Percentiles rank a stretch among this genome's conserved stretches.
These are phyloP conservation scores for Protophormia terraenovae DNA, from an alignment of 2,888 invertebrate species.

Conservation along the genomic window DNA sequence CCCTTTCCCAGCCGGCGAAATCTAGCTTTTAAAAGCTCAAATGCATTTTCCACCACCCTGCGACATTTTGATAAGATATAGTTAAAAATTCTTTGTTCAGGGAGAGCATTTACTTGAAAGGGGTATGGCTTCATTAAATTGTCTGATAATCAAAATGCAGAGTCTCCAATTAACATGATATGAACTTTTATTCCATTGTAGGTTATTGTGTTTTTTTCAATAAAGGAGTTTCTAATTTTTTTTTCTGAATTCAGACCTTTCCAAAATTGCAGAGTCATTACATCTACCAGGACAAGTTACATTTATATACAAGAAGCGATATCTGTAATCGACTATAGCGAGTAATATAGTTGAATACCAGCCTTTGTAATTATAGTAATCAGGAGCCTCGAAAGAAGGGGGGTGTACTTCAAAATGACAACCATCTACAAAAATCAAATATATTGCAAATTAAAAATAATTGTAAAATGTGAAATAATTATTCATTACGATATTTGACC, in stretches of 20 bases:
- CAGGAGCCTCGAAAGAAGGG: not conserved
- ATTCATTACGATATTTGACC: no score
- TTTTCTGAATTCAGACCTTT: not conserved
- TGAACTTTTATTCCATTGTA: no score
- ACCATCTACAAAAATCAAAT: constrained; percentile 12
- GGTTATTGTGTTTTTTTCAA: not conserved
- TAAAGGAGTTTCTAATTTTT: not conserved
- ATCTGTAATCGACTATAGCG: not conserved
- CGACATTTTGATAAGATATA: constrained; percentile 10
- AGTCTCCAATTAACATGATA: constrained; percentile 32
- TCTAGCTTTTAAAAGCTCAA: not conserved
- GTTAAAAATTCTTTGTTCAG: constrained; percentile 1
- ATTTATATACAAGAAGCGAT: not conserved
- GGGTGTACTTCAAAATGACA: constrained; percentile 43
- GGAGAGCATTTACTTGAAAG: not conserved
- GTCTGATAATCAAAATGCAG: constrained; percentile 20
- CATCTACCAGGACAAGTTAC: not conserved
- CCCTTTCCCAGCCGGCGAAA: constrained; percentile 13
- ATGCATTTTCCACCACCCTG: not conserved
- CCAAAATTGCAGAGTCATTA: constrained; percentile 1
- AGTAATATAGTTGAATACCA: constrained; percentile 1
- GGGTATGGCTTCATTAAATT: constrained; percentile 30
- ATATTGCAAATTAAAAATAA: no score
- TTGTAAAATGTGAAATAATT: no score
- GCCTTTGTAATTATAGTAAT: not conserved